A percentile compares a stretch with the other conserved stretches of the same genome.
phyloP scores from a whole-genome alignment of 2,888 invertebrate genomes.

The Hyposoter didymator region DNA sequence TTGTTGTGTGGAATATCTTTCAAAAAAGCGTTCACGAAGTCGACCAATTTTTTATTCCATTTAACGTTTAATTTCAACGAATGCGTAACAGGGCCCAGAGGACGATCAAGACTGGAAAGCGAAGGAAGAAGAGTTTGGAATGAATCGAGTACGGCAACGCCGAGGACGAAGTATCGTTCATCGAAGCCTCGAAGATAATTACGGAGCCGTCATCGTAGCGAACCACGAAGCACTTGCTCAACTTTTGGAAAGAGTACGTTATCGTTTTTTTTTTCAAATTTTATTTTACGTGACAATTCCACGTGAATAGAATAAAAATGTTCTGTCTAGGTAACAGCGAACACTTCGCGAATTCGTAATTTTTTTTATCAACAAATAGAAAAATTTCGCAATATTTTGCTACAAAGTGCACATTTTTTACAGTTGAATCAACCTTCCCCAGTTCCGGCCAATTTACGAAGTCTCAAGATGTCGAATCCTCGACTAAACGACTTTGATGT shows the following conservation, averaged over 20 bases:
- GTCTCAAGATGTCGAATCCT: conserved; percentile 90
- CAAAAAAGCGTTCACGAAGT: background rate
- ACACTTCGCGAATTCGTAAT: background rate
- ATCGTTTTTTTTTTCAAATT: background rate
- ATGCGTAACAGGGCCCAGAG: conserved; percentile 83
- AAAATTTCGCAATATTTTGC: background rate
- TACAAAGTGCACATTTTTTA: background rate
- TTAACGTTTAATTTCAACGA: conserved; percentile 8
- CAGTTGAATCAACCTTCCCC: conserved; percentile 90
- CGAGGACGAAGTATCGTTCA: conserved; percentile 94
- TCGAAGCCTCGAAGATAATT: conserved; percentile 94
- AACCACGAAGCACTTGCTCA: conserved; percentile 96
- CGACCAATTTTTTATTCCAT: background rate
- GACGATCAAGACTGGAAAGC: conserved; percentile 85
- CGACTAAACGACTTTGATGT: conserved; percentile 91
- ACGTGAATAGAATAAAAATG: background rate
- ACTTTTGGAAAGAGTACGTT: conserved; percentile 92
- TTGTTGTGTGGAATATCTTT: background rate
- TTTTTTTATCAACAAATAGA: background rate
- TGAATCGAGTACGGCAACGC: conserved; percentile 88
- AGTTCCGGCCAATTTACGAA: conserved; percentile 89
- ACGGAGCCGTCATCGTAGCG: conserved; percentile 94
- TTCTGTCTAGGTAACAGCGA: background rate
- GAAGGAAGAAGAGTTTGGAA: conserved; percentile 82
- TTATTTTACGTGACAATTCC: background rate